Conservation (phyloP, 2,888 invertebrate genomes). For the Ophion slaviceki region DNA sequence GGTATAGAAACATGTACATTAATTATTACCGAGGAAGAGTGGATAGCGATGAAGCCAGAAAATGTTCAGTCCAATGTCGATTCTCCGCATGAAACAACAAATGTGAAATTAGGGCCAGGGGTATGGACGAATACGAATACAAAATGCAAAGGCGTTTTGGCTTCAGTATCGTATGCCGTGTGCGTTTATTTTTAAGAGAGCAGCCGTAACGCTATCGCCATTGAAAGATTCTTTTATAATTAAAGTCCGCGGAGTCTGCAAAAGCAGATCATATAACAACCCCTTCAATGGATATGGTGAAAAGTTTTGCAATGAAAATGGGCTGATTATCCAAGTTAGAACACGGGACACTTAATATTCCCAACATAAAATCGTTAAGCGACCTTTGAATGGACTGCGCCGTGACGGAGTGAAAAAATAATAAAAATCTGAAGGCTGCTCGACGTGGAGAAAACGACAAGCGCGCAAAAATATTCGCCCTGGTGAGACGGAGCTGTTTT, state of each 20-base stretch:
- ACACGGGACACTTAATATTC: constrained; percentile 28
- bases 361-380: constrained; percentile 31
- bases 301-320: constrained; percentile 5
- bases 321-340: constrained; percentile 26
- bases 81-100: neutral
- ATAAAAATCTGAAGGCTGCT: neutral
- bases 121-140: too few relatives aligned
- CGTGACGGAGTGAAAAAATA: constrained; percentile 26
- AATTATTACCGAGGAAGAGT: constrained; percentile 39
- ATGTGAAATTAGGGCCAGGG: too few relatives aligned
- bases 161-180: too few relatives aligned
- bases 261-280: constrained; percentile 40
- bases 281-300: constrained; percentile 38
- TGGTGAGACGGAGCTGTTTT: constrained; percentile 55
- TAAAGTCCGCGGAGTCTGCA: constrained; percentile 45
- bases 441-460: constrained; percentile 46
- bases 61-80: neutral
- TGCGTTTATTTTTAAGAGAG: too few relatives aligned
- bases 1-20: neutral
- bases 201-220: too few relatives aligned
- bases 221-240: constrained; percentile 1
- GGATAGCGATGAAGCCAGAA: constrained; percentile 43
- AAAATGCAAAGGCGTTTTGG: too few relatives aligned
- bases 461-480: constrained; percentile 48
- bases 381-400: constrained; percentile 44